Evolutionary conservation across 2,797 vertebrate species (phyloP).

Genomic region (Sphaeramia orbicularis): DNA sequence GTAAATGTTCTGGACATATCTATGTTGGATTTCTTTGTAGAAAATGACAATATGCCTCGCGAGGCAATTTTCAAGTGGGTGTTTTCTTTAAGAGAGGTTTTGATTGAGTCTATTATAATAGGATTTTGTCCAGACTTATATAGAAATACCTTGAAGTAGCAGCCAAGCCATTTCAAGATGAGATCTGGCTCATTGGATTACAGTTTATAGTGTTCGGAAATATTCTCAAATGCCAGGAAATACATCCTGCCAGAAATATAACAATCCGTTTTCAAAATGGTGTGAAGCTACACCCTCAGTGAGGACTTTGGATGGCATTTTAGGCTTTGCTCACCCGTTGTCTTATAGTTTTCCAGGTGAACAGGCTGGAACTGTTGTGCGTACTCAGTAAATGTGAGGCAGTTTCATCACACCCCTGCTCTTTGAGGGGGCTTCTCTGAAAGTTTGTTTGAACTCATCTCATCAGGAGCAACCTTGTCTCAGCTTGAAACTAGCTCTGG

Average conservation of each 20-base stretch:
- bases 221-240: slow-evolving; percentile 40
- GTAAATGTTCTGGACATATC: too few species aligned
- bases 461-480: slow-evolving; percentile 52
- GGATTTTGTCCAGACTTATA: slow-evolving; percentile 48
- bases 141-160: slow-evolving; percentile 38
- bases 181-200: slow-evolving; percentile 53
- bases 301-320: slow-evolving; percentile 41
- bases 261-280: slow-evolving; percentile 38
- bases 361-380: slow-evolving; percentile 36
- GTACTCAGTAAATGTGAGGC: slow-evolving; percentile 24
- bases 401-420: slow-evolving; percentile 32
- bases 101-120: slow-evolving; percentile 34
- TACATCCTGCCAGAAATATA: slow-evolving; percentile 32
- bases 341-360: slow-evolving; percentile 59
- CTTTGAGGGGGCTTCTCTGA: slow-evolving; percentile 32
- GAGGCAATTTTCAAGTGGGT: slow-evolving; percentile 8
- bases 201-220: slow-evolving; percentile 47
- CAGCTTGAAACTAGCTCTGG: slow-evolving; percentile 34
- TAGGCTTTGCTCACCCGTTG: slow-evolving; percentile 10
- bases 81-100: slow-evolving; percentile 10
- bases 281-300: slow-evolving; percentile 5
- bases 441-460: slow-evolving; percentile 37
- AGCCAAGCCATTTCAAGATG: slow-evolving; percentile 40
- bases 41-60: background rate
- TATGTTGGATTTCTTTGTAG: too few species aligned